Base-by-base conservation (phyloP, 2,888 invertebrate genomes). In the Parapristionchus giblindavisi region DNA sequence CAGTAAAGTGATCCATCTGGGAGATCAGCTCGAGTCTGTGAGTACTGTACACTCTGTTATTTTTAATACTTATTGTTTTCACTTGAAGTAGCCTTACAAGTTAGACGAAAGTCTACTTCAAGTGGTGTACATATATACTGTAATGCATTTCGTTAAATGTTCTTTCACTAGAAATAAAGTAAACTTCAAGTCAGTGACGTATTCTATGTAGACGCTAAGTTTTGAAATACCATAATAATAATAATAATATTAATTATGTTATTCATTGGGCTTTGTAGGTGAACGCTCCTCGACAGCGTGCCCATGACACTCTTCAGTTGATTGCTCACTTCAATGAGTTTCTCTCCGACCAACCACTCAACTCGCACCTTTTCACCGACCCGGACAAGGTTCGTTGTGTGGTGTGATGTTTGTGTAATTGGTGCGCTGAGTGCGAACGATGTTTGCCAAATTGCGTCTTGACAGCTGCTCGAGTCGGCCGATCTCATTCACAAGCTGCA, bases 401-500 rank as follows among this genome's bases (percentile, higher is more conserved):
- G n/a, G n/a, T n/a, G n/a, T n/a, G n/a, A n/a, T n/a, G n/a, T n/a
- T n/a, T n/a, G n/a, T n/a, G n/a, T n/a, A n/a, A n/a, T n/a, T n/a
- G n/a, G n/a, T n/a, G n/a, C n/a, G 43, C 43, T 17, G 17, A 43
- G 8, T 17, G 11, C 43, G 43, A 29, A 27, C 5, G 8, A 43
- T 43, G 8, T 43, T 43, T 43, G 8, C 17, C 8, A 43, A 43
- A 17, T 8, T 43, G 8, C 17, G 1, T 43, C 11, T 24, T 79
- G 90, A 70, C 87, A 94, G 93, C 90, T 98, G 51, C 93, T 94
- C 88, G 94, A 97, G 90, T 95, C 97, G 29, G 98, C 98, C 14
- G 96, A 98, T 90, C 93, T 98, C 4, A 96, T 99, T 83, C 96
- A 98, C 89, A 98, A 99, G 89, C 90, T 99, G 1, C 93, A 95